Percentiles rank a stretch among this genome's conserved stretches.
Evolutionary conservation across 2,113 vertebrate genomes (phyloP).

Genomic region (Acrocephalus arundinaceus): DNA sequence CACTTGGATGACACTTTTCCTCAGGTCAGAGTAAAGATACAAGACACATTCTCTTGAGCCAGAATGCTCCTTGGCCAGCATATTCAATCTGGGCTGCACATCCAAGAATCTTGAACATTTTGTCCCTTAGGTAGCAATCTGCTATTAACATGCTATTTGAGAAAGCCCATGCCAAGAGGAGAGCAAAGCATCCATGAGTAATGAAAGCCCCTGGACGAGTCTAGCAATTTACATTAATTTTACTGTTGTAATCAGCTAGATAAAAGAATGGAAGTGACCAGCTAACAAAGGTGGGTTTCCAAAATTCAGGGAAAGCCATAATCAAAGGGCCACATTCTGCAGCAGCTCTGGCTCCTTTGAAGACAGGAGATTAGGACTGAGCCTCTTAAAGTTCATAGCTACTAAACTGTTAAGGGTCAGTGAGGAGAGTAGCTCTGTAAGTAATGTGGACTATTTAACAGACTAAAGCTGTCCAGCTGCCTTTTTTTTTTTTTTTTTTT

Average conservation of each 20-base stretch:
- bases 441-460: constrained; percentile 49
- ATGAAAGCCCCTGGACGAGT: neutral
- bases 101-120: neutral
- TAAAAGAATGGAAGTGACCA: neutral
- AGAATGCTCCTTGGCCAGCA: neutral
- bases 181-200: neutral
- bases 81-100: neutral
- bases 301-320: constrained; percentile 23
- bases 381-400: constrained; percentile 46
- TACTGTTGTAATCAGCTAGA: neutral
- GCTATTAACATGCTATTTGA: neutral
- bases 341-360: constrained; percentile 52
- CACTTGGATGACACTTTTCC: neutral
- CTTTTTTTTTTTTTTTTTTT: neutral
- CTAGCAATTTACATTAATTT: neutral
- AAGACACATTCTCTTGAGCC: neutral
- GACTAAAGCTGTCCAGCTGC: constrained; percentile 3
- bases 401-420: constrained; percentile 63
- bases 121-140: neutral
- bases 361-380: constrained; percentile 57
- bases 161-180: neutral
- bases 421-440: constrained; percentile 12
- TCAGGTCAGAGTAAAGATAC: neutral
- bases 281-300: neutral
- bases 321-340: constrained; percentile 45